Evolutionary conservation across 2,113 vertebrate species (phyloP), one percentile per base, ranked within the genome.

Genomic region (Tachuris rubrigastra): DNA sequence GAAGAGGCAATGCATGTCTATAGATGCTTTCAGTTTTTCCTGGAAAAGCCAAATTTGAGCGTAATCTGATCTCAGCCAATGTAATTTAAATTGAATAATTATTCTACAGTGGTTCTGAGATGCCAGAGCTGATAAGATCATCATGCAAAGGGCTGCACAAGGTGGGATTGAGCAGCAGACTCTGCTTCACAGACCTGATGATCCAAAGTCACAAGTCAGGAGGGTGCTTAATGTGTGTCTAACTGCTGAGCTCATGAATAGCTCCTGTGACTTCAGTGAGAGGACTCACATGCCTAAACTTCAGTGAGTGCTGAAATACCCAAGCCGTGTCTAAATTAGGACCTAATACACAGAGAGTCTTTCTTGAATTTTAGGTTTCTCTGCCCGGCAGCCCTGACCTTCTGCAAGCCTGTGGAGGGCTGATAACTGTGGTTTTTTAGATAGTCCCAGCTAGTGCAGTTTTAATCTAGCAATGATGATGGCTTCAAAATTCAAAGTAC

Each of bases 181-280:
- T 66, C 55, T 49, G 77, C 52, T 59, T 47, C 65, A 41, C 58
- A 39, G 49, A 23, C 0, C 0, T 28, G n/a, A 5, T 10, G 23
- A 37, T 79, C 59, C 69, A 80, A 56, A 94, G 68, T 67, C 88
- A 73, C 75, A 71, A 86, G 59, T 77, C 79, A 74, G 79, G 75
- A 89, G 47, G 33, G 35, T 52, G 63, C 30, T 74, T 67, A 6
- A 33, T 58, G 14, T 7, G 4, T 75, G 35, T 65, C 56, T 49
- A 12, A 68, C 53, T 81, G 81, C 62, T n/a, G 69, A 92, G 77
- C 58, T 84, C 62, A 60, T 13, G 0, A 65, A 66, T 60, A 89
- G 77, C 56, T 91, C 67, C 80, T 44, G 81, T 85, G 66, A 81
- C 69, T 93, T 88, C 60, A 59, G 42, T 46, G 75, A 63, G 76